Conservation (phyloP, 2,797 vertebrate species). For the Bryconaethiops microstoma region DNA sequence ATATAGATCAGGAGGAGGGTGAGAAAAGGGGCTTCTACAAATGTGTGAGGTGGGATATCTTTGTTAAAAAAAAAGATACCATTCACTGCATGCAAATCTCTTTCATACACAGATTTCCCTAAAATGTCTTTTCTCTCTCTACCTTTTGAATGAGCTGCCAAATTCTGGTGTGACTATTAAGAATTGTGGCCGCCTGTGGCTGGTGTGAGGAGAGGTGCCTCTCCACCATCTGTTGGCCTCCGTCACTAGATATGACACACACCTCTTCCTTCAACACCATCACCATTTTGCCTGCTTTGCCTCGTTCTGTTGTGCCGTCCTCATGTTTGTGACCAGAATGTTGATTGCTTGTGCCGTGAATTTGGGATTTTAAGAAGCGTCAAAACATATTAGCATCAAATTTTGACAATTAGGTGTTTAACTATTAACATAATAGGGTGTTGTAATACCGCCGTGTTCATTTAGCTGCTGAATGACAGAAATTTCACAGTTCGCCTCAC, state of each 20-base stretch:
- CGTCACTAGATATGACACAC: slow-evolving; percentile 66
- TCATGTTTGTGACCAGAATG: slow-evolving; percentile 14
- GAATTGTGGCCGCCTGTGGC: slow-evolving; percentile 59
- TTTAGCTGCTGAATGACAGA: slow-evolving; percentile 3
- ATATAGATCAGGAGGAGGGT: slow-evolving; percentile 7
- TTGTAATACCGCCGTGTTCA: slow-evolving; percentile 2
- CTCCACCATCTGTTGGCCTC: slow-evolving; percentile 78
- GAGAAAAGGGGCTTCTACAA: slow-evolving; percentile 11
- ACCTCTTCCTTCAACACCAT: slow-evolving; percentile 36
- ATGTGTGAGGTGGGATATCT: not conserved
- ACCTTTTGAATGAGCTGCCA: slow-evolving; percentile 72
- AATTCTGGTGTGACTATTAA: slow-evolving; percentile 70
- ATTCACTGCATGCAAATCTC: not conserved
- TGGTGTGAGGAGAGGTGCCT: slow-evolving; percentile 73
- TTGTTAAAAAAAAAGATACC: not conserved
- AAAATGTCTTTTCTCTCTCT: slow-evolving; percentile 53
- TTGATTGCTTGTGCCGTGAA: not conserved
- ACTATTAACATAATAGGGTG: not conserved
- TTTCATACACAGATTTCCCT: not conserved
- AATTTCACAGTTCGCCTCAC: slow-evolving; percentile 15
- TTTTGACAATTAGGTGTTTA: not conserved
- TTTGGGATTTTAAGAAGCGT: not conserved
- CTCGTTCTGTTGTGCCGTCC: slow-evolving; percentile 26
- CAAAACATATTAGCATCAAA: not conserved
- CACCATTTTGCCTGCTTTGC: slow-evolving; percentile 39